phyloP scores from a whole-genome alignment of 2,888 invertebrate species.

The Thymelicus acteon region DNA sequence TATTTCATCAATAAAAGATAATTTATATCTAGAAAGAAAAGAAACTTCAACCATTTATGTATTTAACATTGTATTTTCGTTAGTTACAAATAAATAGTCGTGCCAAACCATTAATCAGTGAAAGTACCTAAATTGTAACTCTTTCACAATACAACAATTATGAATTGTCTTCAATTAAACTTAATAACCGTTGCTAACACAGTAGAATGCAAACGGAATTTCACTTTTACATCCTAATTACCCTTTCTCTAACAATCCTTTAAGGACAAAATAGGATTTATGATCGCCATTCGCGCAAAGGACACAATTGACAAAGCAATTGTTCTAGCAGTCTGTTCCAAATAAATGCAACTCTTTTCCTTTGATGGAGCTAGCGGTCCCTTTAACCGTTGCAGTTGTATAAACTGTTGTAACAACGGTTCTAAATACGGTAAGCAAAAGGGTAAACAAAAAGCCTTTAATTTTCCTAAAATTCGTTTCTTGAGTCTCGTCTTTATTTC shows the following conservation, averaged over 20 bases:
- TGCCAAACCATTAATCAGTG: constrained; percentile 55
- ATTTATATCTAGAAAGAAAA: too few relatives aligned
- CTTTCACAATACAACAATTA: constrained; percentile 49
- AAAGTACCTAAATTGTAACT: constrained; percentile 65
- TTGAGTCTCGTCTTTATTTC: constrained; percentile 21
- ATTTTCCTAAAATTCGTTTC: constrained; percentile 12
- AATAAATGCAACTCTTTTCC: constrained; percentile 79
- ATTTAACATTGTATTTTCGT: constrained; percentile 35
- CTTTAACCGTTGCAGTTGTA: constrained; percentile 53
- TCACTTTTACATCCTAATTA: constrained; percentile 83
- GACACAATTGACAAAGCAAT: constrained; percentile 60
- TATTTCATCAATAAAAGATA: too few relatives aligned
- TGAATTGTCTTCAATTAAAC: constrained; percentile 21
- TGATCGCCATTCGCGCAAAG: constrained; percentile 64
- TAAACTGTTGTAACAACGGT: constrained; percentile 65
- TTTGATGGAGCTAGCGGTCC: constrained; percentile 71
- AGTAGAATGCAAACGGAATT: constrained; percentile 61
- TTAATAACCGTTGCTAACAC: constrained; percentile 69
- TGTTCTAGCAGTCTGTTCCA: constrained; percentile 55
- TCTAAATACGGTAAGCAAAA: constrained; percentile 72
- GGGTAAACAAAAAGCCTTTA: constrained; percentile 63
- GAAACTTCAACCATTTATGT: neutral
- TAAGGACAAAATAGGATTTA: constrained; percentile 68
- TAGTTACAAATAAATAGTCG: constrained; percentile 45
- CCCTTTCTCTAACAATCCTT: constrained; percentile 68